Base-by-base conservation (phyloP, 2,113 vertebrate species). In the Falco punctatus region DNA sequence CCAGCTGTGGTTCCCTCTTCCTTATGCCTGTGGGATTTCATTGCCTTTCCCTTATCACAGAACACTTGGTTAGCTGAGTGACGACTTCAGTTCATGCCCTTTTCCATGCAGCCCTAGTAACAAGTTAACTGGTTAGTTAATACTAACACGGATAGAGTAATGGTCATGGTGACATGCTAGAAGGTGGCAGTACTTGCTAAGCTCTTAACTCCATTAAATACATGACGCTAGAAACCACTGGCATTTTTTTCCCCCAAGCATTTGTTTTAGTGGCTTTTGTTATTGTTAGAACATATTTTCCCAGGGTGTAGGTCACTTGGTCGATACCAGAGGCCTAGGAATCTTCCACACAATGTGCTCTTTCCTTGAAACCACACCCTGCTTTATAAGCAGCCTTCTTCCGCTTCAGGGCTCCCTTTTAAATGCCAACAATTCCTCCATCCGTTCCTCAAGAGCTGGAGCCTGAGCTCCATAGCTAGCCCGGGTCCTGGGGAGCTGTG, bases 201-300 rank as follows among this genome's bases (percentile, higher is more conserved):
- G 26, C 30, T 79, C n/a, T 72, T 88, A 18, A 14, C 30, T 85
- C 6, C 15, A 1, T 78, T 77, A 88, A 92, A 66, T 55, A 52
- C 3, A 8, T 12, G 18, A 46, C 38, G 93, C 61, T 61, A 64
- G 82, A 88, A 96, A 74, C 24, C 49, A 33, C 65, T 73, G 70
- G 16, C 54, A 5, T 55, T 38, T 65, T 48, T 38, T 35, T 0
- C 2, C 52, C 44, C 44, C 22, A 46, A 62, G 62, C 51, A 58
- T 70, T 95, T 95, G 18, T 85, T 92, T 83, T 86, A 95, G 64
- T 90, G 62, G n/a, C n/a, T 80, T 89, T 66, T 75, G n/a, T 89
- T 94, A 42, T 78, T 80, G 62, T 78, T 83, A 57, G 84, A 92
- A 86, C 58, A 49, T 94, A 64, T 85, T 95, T 97, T 86, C 74